Evolutionary conservation across 2,888 invertebrate species (phyloP).

Genomic region (Pachycephus smyrnensis): DNA sequence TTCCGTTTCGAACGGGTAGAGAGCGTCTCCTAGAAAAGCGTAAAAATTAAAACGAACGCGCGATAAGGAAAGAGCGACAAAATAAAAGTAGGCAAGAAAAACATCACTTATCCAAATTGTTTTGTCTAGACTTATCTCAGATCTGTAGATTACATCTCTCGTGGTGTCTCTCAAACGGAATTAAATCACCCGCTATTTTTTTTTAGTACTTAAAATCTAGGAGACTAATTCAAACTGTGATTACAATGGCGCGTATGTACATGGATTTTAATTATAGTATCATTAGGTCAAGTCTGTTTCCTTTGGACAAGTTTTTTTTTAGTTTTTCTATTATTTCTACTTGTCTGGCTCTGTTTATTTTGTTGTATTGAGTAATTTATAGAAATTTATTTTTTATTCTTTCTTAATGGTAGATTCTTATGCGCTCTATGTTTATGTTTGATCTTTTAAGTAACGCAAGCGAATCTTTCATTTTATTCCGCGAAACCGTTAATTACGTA

Average conservation of each 20-base stretch:
- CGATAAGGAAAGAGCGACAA: neutral
- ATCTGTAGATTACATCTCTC: neutral
- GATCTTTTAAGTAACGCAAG: neutral
- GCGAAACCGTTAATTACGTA: neutral
- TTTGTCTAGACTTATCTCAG: neutral
- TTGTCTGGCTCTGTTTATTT: neutral
- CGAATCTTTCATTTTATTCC: neutral
- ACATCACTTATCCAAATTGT: neutral
- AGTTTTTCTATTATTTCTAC: neutral
- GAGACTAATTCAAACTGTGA: neutral
- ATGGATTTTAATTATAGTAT: neutral
- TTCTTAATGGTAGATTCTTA: neutral
- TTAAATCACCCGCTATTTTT: neutral
- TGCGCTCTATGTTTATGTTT: neutral
- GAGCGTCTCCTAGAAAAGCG: neutral
- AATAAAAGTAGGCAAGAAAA: neutral
- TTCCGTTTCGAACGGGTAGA: conserved; percentile 33
- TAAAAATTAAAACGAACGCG: neutral
- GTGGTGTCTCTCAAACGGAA: neutral
- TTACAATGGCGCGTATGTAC: neutral
- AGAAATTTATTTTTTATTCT: neutral
- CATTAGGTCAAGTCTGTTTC: neutral
- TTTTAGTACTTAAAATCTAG: neutral
- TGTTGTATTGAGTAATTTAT: neutral
- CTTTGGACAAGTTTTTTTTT: neutral